Evolutionary conservation across 2,888 invertebrate species (phyloP).

Genomic region (Rhogogaster chlorosoma): DNA sequence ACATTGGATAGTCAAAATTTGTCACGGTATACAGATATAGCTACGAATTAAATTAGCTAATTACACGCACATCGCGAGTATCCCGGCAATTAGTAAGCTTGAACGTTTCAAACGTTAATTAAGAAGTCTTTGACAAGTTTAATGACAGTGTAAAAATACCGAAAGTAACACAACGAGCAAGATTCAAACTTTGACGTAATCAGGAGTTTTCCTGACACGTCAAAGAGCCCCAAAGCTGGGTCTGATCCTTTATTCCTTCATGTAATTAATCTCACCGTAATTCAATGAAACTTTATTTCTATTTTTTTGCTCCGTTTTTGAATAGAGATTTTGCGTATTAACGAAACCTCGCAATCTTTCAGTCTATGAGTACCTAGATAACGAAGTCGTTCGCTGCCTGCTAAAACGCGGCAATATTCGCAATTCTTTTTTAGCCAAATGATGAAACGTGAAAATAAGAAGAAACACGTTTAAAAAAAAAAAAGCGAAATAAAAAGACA

Average conservation of each 20-base stretch:
- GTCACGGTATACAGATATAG: background rate
- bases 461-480: background rate
- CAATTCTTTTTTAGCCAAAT: background rate
- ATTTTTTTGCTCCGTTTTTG: background rate
- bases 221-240: background rate
- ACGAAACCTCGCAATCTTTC: background rate
- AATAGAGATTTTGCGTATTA: background rate
- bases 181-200: background rate
- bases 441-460: background rate
- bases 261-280: background rate
- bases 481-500: background rate
- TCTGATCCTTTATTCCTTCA: background rate
- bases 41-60: conserved; percentile 1
- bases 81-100: background rate
- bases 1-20: background rate
- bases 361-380: background rate
- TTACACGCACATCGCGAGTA: conserved; percentile 13
- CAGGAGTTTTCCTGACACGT: background rate
- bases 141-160: conserved; percentile 13
- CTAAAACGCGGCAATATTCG: background rate
- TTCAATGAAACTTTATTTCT: background rate
- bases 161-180: background rate
- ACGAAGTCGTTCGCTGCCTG: background rate
- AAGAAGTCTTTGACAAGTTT: conserved; percentile 34
- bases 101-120: conserved; percentile 11